Evolutionary conservation across 2,797 vertebrate genomes (phyloP), one percentile per base, ranked within the genome.

Genomic region (Halcyon leucocephala): DNA sequence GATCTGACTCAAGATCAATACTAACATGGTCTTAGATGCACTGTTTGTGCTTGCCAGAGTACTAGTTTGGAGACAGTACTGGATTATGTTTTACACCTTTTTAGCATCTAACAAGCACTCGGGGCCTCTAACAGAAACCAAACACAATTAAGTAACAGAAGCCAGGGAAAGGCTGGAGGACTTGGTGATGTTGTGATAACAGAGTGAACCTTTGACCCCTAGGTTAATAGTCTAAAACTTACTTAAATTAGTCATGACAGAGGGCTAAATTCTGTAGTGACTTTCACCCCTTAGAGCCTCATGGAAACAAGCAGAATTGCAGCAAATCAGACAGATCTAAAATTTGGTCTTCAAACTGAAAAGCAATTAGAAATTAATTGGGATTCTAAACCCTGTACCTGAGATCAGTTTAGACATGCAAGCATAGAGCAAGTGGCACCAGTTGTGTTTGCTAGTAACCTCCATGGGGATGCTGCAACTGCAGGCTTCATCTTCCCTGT

Each of bases 1-100:
- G 71, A 97, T 94, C 95, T 85, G 96, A 97, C 96, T 97, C 21
- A 2, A 91, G 96, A 97, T 97, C 97, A 93, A 97, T 97, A 95
- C 89, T 97, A 96, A 97, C 97, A 96, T 84, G 86, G 86, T 96
- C 91, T 96, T 94, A 94, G 96, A 94, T 92, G 93, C 89, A 94
- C 85, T 93, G 84, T 96, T 97, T 97, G 93, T 96, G 92, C 93
- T 96, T 95, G 85, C 86, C 88, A 72, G 80, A 78, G 41, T 95
- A 96, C 94, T 93, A 94, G 97, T 96, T 97, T 96, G 93, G 93
- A 96, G 94, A 97, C 66, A 31, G 87, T 95, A 86, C 88, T 87
- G 83, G 91, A 96, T 96, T 96, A 95, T 93, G 91, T 96, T 97
- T 97, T 97, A 95, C 95, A 96, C 92, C 93, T 91, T 96, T 96